These are phyloP conservation scores for Penaeus monodon DNA, from an alignment of 2,888 invertebrate genomes.

Conservation along the genomic window DNA sequence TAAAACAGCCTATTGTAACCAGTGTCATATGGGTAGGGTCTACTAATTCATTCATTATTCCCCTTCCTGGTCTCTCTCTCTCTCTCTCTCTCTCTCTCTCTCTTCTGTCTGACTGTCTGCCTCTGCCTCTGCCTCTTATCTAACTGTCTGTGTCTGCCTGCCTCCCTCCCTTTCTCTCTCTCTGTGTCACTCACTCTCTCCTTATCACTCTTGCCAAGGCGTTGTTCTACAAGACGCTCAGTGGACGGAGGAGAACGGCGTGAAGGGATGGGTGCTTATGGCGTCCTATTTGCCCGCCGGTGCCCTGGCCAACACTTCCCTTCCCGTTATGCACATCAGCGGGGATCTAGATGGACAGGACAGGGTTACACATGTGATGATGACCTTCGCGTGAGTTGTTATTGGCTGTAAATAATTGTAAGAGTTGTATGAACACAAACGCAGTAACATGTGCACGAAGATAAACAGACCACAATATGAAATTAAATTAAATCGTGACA, in stretches of 20 bases:
- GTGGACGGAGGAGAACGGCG: constrained; percentile 34
- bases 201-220: background rate
- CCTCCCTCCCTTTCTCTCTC: background rate
- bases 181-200: background rate
- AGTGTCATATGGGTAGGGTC: no score
- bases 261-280: constrained; percentile 36
- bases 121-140: no score
- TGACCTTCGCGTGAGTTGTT: constrained; percentile 28
- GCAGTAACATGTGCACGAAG: no score
- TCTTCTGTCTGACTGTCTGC: background rate
- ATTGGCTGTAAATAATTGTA: no score
- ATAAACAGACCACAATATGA: no score
- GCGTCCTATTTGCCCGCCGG: constrained; percentile 41
- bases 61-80: no score
- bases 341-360: constrained; percentile 52
- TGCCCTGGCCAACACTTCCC: constrained; percentile 21
- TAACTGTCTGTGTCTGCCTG: no score
- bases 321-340: constrained; percentile 49
- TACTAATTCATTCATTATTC: no score
- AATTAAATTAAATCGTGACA: no score
- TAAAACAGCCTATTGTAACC: no score
- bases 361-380: constrained; percentile 7
- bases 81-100: no score
- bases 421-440: no score
- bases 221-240: constrained; percentile 27